Percentiles rank a stretch among this genome's conserved stretches.
Conservation (phyloP, 2,113 vertebrate species). For the Alces alces region DNA sequence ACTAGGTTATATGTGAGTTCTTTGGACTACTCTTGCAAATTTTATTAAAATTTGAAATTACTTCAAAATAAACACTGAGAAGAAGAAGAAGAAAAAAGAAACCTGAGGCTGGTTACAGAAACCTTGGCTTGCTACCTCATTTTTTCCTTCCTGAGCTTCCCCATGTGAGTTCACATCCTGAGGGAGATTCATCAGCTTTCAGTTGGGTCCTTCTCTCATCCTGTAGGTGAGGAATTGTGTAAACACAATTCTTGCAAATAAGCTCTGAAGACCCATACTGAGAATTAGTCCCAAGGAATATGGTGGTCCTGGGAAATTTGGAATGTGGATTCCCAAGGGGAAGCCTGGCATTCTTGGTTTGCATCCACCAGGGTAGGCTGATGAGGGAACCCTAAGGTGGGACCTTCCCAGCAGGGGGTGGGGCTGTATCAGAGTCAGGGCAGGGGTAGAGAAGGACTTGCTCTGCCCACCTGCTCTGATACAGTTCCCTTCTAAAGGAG, state of each 20-base stretch:
- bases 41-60: not conserved
- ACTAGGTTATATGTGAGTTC: fast-evolving
- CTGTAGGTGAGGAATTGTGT: not conserved
- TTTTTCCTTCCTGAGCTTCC: not conserved
- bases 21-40: not conserved
- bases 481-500: not conserved
- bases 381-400: not conserved
- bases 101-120: not conserved
- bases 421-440: not conserved
- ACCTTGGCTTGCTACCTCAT: not conserved
- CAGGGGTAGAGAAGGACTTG: not conserved
- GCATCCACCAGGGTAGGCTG: not conserved
- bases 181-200: not conserved
- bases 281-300: not conserved
- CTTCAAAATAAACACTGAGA: not conserved
- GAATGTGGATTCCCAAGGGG: not conserved
- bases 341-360: not conserved
- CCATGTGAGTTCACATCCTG: not conserved
- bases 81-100: not conserved
- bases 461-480: not conserved
- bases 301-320: not conserved
- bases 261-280: not conserved
- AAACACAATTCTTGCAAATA: not conserved
- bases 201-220: not conserved
- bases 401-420: not conserved